Base-by-base conservation (phyloP, 92 coral and sea anemone genomes). In the Parazoanthus darwini region DNA sequence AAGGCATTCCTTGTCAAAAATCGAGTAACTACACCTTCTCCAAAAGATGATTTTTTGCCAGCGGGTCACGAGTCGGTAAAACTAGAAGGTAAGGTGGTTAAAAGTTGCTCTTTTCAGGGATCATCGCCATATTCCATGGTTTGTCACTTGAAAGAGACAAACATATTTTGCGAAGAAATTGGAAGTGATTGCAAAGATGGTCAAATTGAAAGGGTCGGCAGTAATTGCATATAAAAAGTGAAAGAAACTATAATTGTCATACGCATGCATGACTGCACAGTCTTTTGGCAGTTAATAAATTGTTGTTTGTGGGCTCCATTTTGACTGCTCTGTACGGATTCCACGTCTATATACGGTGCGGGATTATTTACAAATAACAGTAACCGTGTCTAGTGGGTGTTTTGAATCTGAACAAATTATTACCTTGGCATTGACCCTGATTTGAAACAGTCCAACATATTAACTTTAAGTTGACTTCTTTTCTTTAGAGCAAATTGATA, bases 1-100 rank as follows among this genome's bases (percentile, higher is more conserved):
- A 94, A 86, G 81, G 93, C 96, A 7, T 95, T 95, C 85, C 85
- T 95, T 37, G 98, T 95, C 78, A 95, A 95, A 88, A 94, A 94
- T 84, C 76, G 94, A 67, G 89, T 79, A 6, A 39, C 43, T 33
- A 74, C 59, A 35, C 63, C 88, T 51, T 65, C 74, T 54, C 33
- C 79, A 54, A 85, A 74, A 65, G 96, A 94, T 33, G 65, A 86
- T n/a, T 82, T 42, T 59, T 23, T 82, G 70, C 86, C 77, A 58
- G 26, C 91, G 11, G 89, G 72, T 33, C 75, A 88, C 63, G 92
- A 92, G 71, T 74, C 82, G 78, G 79, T 70, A 36, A 80, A 37
- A 59, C 56, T 59, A 26, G 65, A 83, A 72, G 98, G 98, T 94
- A 91, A 91, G 96, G 38, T 82, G 77, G 56, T 46, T 39, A 67